phyloP scores from a whole-genome alignment of 2,113 vertebrate species.

The Dasyprocta punctata region DNA sequence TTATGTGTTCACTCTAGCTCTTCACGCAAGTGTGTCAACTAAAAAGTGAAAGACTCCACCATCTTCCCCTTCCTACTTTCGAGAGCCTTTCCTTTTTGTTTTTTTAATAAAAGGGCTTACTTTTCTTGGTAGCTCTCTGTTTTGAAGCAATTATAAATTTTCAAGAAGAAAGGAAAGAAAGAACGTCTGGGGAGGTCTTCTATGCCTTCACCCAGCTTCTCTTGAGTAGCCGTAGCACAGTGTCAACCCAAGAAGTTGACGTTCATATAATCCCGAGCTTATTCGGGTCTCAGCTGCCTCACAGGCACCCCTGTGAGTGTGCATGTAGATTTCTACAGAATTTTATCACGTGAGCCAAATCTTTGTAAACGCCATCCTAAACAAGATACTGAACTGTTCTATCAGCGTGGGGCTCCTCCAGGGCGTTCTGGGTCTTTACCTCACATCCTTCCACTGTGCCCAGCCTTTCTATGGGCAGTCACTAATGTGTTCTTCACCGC shows the following conservation, averaged over 20 bases:
- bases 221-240: background rate
- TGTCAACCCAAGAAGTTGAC: background rate
- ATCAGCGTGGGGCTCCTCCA: background rate
- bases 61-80: background rate
- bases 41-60: background rate
- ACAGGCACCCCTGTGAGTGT: background rate
- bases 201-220: background rate
- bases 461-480: background rate
- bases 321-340: background rate
- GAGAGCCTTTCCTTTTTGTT: background rate
- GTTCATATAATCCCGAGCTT: background rate
- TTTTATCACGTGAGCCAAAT: background rate
- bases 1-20: background rate
- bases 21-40: background rate
- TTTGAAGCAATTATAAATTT: conserved; percentile 28
- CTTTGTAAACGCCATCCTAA: background rate
- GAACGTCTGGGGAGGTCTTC: background rate
- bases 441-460: no score
- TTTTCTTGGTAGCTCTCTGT: conserved; percentile 3
- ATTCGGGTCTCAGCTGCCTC: background rate
- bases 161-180: background rate
- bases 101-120: background rate
- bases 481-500: background rate
- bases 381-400: background rate
- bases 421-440: background rate